phyloP scores from a whole-genome alignment of 2,113 vertebrate genomes.

The Accipiter cooperii region DNA sequence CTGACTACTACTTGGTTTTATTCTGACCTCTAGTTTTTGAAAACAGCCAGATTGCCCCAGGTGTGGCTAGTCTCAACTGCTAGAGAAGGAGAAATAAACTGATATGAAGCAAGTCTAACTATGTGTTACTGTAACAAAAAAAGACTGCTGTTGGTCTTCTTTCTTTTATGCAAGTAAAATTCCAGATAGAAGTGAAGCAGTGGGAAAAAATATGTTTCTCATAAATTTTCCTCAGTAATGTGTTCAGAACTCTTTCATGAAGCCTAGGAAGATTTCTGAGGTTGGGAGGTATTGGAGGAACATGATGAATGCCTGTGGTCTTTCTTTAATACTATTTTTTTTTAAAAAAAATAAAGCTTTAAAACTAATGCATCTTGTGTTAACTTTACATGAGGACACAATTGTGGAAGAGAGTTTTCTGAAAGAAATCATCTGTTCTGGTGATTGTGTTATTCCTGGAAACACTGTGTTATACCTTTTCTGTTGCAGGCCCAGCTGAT shows the following conservation, averaged over 20 bases:
- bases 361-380: neutral
- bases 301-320: neutral
- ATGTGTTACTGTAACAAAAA: neutral
- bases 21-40: neutral
- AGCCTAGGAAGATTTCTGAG: neutral
- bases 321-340: neutral
- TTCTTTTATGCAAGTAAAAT: neutral
- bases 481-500: neutral
- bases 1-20: neutral
- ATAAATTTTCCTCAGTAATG: neutral
- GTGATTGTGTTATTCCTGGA: neutral
- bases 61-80: neutral
- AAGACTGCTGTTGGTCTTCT: neutral
- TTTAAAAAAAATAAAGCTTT: neutral
- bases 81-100: neutral
- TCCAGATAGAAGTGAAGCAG: neutral
- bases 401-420: neutral
- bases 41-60: neutral
- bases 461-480: neutral
- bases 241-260: neutral
- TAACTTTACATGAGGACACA: neutral
- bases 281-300: neutral
- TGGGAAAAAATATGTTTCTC: neutral
- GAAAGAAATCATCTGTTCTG: neutral
- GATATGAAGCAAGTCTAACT: neutral